These are phyloP conservation scores for Saccostrea cuccullata DNA, from an alignment of 1,140 invertebrate genomes.

Conservation along the genomic window DNA sequence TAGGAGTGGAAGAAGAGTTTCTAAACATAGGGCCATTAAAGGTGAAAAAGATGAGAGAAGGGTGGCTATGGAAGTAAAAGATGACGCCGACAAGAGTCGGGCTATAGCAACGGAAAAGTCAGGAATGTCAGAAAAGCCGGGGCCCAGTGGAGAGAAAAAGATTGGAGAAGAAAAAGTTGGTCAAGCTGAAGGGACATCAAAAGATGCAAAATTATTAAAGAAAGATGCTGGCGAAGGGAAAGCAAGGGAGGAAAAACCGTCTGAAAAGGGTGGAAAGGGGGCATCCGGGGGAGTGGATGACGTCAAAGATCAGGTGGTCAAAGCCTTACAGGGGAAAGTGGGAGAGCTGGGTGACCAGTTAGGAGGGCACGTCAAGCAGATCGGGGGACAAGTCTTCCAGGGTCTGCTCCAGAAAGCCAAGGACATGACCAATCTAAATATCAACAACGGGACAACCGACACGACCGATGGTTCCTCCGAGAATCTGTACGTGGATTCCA, in stretches of 20 bases:
- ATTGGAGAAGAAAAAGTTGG: background rate
- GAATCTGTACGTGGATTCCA: too few species aligned
- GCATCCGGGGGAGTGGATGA: background rate
- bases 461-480: too few species aligned
- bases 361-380: conserved; percentile 9
- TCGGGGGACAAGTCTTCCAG: background rate
- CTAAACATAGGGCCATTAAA: background rate
- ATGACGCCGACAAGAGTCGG: background rate
- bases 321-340: background rate
- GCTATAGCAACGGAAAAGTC: background rate
- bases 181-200: background rate
- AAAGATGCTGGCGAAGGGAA: background rate
- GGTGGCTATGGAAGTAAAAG: background rate
- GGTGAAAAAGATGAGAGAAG: background rate
- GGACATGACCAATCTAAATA: background rate
- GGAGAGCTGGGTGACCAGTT: conserved; percentile 3
- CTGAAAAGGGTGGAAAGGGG: background rate
- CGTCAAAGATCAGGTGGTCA: background rate
- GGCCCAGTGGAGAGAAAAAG: background rate
- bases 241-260: background rate
- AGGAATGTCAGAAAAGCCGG: background rate
- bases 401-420: background rate
- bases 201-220: background rate
- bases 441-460: too few species aligned
- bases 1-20: background rate